Evolutionary conservation across 2,888 invertebrate species (phyloP), one percentile per base, ranked within the genome.

Genomic region (Melanostoma mellinum): DNA sequence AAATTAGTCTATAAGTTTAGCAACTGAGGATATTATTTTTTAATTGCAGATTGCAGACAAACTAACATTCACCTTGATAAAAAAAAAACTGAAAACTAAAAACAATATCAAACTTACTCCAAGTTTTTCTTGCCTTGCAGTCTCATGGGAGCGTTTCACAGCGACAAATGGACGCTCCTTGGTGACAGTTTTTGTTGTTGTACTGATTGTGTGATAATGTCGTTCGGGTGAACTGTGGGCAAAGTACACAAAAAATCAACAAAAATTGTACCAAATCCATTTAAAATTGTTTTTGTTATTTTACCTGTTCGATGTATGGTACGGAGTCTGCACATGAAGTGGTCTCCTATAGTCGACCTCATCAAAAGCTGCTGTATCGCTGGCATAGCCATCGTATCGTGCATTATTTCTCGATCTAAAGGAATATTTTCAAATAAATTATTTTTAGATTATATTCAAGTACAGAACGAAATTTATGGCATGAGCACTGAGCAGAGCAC

Each of bases 151-250:
- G 86, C 93, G 91, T 88, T 93, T 93, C 9, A 94, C 93, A 33
- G 93, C 92, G 86, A 94, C 93, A 89, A 94, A 94, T 48, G 94
- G 94, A 85, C 94, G 91, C 88, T 94, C 94, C 73, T 87, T 87
- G 58, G 85, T 85, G 61, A 76, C 69, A 48, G 81, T 85, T 73
- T 85, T 86, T 60, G 87, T 85, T 69, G 87, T 86, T 81, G 88
- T 86, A 84, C 86, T 89, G 88, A 91, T 89, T 88, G 91, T 91
- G 87, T 91, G 90, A 89, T 91, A 91, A 88, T 90, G 90, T 88
- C 90, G 90, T 88, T 90, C 91, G 33, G 84, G 84, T 6, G 84
- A 84, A 71, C 84, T 84, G 44, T 6, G 10, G 10, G 2, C 32
- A 8, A 50, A 20, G 6, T 9, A 55, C 46, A 58, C 3, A 10